Evolutionary conservation across 2,797 vertebrate species (phyloP), one percentile per base, ranked within the genome.

Genomic region (Eupleurogrammus muticus): DNA sequence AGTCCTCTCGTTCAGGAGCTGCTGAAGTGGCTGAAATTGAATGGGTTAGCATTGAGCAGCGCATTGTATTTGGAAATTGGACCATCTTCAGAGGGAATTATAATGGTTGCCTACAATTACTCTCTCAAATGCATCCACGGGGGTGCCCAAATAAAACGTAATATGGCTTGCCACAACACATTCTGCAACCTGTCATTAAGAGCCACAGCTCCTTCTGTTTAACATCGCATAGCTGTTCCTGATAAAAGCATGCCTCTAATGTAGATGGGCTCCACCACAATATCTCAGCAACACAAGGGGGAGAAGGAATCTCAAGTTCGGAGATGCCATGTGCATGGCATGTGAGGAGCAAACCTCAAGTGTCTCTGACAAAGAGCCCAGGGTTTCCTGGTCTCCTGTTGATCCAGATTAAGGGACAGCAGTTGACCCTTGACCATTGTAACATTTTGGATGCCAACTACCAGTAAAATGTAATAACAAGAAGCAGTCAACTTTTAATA

Each of bases 81-180:
- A 77, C 65, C 57, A 57, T 77, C 70, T 75, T 84, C 58, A 79
- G 52, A 76, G 67, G 71, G 82, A 83, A 82, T 73, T 59, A 73
- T 69, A 49, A 56, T 80, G 64, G 88, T 71, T 69, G 71, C 78
- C 82, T 79, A 64, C 83, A 85, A 86, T 88, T 85, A 89, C 55
- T 70, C 73, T 70, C 69, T 77, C 62, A 75, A 78, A 73, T 74
- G 76, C 78, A 70, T 84, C 81, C 75, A 83, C 75, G 47, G 70
- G 78, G 75, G 60, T 17, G 40, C 55, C 21, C 57, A 68, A 72
- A 79, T 82, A 83, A 86, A 78, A 58, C 49, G 32, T 42, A 66
- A 50, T 23, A 80, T 1, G 47, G 66, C 66, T 70, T 52, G 61
- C 83, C 73, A 78, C 70, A 80, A 80, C 71, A 77, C 48, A 67